Base-by-base conservation (phyloP, 1,140 invertebrate species). In the Pseudobourletiella spinata region DNA sequence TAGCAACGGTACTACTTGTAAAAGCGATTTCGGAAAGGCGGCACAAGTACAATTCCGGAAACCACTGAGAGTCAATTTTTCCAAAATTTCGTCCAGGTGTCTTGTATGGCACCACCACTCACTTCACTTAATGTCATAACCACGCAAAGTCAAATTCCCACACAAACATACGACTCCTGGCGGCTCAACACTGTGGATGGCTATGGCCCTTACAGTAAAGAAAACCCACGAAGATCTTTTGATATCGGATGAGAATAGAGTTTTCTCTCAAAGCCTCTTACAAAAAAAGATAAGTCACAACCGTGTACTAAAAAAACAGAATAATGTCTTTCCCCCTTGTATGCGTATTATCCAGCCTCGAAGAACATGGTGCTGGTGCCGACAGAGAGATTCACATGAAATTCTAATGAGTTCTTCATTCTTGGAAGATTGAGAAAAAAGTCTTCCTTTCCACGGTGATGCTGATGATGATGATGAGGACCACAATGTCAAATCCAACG, bases 281-380 rank as follows among this genome's bases (percentile, higher is more conserved):
- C 44, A 59, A 18, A 22, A 6, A 1, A 22, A 59, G 20, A 48
- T 29, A 24, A 4, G 2, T 8, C 43, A 56, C n/a, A 26, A 4
- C 29, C 25, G 18, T n/a, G 1, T 50, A 48, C 15, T 48, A 14
- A 25, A 30, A 29, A 28, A 20, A 32, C 3, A 14, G 30, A 48
- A 30, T 25, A 14, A 11, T n/a, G 44, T n/a, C n/a, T n/a, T n/a
- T n/a, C n/a, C n/a, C n/a, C n/a, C n/a, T n/a, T n/a, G n/a, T n/a
- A n/a, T n/a, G n/a, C n/a, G n/a, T n/a, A 18, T 61, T 46, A 61
- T 56, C 59, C 59, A 46, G 59, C 59, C 32, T 61, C 59, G 56
- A 61, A 61, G 52, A 61, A 61, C 52, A 46, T 60, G 18, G n/a
- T 59, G 32, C 35, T 39, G 35, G n/a, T 48, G 16, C 26, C 26